phyloP scores from a whole-genome alignment of 2,797 vertebrate genomes.

The Cirrhinus mrigala region DNA sequence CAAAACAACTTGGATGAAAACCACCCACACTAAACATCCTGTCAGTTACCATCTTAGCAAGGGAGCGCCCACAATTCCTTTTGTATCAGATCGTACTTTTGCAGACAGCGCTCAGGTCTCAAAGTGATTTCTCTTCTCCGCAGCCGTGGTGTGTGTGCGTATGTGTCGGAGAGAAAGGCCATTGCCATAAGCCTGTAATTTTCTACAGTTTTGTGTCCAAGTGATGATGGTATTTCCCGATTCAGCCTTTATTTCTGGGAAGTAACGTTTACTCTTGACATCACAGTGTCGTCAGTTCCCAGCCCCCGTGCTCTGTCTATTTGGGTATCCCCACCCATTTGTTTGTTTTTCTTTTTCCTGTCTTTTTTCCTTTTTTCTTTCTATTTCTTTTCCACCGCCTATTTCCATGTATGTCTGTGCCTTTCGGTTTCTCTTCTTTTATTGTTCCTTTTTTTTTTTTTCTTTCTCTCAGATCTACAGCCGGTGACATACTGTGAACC shows the following conservation, averaged over 20 bases:
- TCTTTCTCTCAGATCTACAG: constrained; percentile 86
- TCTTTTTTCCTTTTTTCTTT: constrained; percentile 17
- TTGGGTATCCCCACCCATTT: constrained; percentile 23
- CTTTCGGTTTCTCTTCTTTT: constrained; percentile 29
- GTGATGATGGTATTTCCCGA: constrained; percentile 74
- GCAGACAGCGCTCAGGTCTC: constrained; percentile 59
- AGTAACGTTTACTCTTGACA: constrained; percentile 67
- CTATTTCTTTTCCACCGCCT: constrained; percentile 1
- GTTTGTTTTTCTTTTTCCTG: constrained; percentile 42
- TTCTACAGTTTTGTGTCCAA: constrained; percentile 58
- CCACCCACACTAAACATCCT: constrained; percentile 68
- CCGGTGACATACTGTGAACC: constrained; percentile 98
- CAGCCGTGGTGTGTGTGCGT: constrained; percentile 64
- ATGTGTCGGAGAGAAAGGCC: constrained; percentile 52
- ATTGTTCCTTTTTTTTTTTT: constrained; percentile 7
- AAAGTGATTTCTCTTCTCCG: constrained; percentile 59
- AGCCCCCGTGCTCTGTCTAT: constrained; percentile 39
- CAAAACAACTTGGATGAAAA: constrained; percentile 62
- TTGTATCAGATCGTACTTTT: constrained; percentile 53
- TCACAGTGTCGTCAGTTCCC: constrained; percentile 67
- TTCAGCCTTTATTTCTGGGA: constrained; percentile 73
- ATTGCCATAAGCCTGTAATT: constrained; percentile 72
- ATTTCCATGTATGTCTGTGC: constrained; percentile 15
- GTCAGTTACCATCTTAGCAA: constrained; percentile 70
- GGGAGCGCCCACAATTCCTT: constrained; percentile 67